Percentiles rank a stretch among this genome's conserved stretches.
Evolutionary conservation across 2,113 vertebrate genomes (phyloP).

Genomic region (Malurus alboscapulatus): DNA sequence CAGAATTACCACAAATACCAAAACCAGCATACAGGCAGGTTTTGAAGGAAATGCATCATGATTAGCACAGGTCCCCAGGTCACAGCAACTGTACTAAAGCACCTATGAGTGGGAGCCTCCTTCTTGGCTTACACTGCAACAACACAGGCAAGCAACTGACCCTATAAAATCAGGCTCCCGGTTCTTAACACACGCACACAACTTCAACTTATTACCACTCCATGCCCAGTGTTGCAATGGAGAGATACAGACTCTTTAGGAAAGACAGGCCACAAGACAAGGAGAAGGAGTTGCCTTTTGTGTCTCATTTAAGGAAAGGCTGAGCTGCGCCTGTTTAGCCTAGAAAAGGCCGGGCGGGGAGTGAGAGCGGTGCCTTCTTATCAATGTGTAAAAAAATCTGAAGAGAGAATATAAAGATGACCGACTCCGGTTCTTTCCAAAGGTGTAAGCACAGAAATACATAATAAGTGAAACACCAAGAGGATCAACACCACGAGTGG

Average conservation of each 20-base stretch:
- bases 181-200: not conserved
- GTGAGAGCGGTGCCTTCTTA: too few species aligned
- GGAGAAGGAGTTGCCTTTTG: not conserved
- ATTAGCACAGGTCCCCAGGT: not conserved
- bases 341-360: accelerated
- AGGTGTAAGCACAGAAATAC: not conserved
- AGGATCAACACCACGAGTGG: accelerated
- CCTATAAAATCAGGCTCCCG: accelerated
- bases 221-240: accelerated
- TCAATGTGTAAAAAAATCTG: accelerated
- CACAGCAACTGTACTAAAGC: not conserved
- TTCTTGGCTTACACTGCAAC: not conserved
- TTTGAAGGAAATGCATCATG: not conserved
- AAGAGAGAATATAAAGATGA: not conserved
- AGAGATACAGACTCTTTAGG: not conserved
- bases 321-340: not conserved
- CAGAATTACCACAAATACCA: not conserved
- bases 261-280: not conserved
- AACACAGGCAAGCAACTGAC: not conserved
- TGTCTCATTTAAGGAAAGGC: not conserved
- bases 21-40: accelerated
- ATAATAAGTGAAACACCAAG: accelerated
- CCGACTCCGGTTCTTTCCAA: not conserved
- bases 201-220: not conserved
- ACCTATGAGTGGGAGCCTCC: not conserved